These are phyloP conservation scores for Rallus limicola DNA, from an alignment of 2,113 vertebrate species.

Conservation along the genomic window DNA sequence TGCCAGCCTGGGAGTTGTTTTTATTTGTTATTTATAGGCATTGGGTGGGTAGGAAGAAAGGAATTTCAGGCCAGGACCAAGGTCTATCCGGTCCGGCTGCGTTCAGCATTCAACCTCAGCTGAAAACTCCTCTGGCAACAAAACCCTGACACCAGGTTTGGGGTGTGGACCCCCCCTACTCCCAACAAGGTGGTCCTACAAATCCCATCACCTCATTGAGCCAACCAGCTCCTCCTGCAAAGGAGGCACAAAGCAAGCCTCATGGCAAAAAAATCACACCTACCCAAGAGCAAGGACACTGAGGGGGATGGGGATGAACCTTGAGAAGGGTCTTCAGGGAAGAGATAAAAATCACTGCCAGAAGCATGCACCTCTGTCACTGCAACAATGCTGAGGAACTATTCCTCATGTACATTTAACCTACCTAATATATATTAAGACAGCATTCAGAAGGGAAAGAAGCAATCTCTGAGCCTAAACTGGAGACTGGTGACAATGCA, in stretches of 20 bases:
- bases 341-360: neutral
- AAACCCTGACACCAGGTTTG: neutral
- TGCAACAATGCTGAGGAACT: neutral
- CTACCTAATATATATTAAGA: neutral
- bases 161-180: neutral
- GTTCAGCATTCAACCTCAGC: fast-evolving
- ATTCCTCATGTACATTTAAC: fast-evolving
- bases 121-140: neutral
- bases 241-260: neutral
- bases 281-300: fast-evolving
- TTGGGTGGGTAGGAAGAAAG: conserved; percentile 51
- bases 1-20: conserved; percentile 16
- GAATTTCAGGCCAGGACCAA: neutral
- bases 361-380: fast-evolving
- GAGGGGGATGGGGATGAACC: neutral
- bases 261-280: neutral
- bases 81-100: fast-evolving
- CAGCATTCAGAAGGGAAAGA: neutral
- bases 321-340: neutral
- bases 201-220: neutral
- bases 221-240: neutral
- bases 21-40: conserved; percentile 58
- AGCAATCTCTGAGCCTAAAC: neutral
- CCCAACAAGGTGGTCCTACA: neutral
- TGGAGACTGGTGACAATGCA: fast-evolving